Conservation (phyloP, 1,140 invertebrate genomes). For the Cydia fagiglandana region DNA sequence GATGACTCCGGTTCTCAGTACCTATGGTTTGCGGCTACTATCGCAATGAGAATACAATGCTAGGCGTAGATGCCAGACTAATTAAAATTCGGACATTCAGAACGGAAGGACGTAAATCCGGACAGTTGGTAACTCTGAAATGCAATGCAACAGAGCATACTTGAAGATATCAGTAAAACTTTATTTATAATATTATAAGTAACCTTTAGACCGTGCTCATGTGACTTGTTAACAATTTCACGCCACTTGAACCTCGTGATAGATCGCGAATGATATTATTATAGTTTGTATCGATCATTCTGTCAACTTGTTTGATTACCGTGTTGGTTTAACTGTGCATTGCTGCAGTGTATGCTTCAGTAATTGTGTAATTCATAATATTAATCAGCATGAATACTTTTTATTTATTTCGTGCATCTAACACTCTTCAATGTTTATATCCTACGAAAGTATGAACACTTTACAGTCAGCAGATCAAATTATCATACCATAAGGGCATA, state of each 20-base stretch:
- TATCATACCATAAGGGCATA: no score
- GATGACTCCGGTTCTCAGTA: no score
- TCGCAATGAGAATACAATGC: neutral
- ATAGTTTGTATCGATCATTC: constrained; percentile 16
- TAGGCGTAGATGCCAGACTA: neutral
- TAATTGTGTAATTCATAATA: neutral
- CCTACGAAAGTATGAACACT: no score
- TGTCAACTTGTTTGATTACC: constrained; percentile 8
- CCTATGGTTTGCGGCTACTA: no score
- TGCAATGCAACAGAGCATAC: neutral
- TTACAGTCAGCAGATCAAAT: no score
- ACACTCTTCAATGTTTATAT: neutral
- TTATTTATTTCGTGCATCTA: neutral
- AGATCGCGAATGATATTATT: constrained; percentile 5
- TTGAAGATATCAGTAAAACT: neutral
- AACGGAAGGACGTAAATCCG: constrained; percentile 7
- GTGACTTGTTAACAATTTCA: neutral
- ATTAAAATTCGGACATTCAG: neutral
- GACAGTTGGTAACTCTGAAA: neutral
- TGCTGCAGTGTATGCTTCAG: neutral
- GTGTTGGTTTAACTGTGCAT: constrained; percentile 5
- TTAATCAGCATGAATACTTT: neutral
- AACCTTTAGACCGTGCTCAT: neutral
- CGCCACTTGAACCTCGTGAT: constrained; percentile 6
- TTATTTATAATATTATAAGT: neutral